Evolutionary conservation across 2,113 vertebrate genomes (phyloP).

Genomic region (Microtus richardsoni): DNA sequence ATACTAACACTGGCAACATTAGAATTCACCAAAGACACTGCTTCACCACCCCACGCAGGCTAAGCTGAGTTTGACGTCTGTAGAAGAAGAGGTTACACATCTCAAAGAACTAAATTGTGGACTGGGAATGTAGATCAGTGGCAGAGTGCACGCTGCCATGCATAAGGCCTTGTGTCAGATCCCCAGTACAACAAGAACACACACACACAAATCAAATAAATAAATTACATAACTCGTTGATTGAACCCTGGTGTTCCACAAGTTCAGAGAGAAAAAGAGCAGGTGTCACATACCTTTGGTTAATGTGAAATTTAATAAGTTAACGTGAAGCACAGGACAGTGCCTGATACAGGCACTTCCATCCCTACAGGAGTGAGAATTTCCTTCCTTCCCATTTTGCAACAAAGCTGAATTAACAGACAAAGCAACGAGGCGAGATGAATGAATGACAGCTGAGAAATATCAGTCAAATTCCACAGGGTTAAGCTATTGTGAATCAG

Average conservation of each 20-base stretch:
- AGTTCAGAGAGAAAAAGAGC: background rate
- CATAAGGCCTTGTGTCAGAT: background rate
- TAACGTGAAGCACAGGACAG: background rate
- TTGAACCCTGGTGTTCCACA: background rate
- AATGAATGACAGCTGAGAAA: slow-evolving; percentile 59
- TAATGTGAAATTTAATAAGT: slow-evolving; percentile 29
- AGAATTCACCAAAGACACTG: slow-evolving; percentile 1
- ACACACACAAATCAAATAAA: background rate
- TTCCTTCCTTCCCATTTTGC: background rate
- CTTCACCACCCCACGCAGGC: background rate
- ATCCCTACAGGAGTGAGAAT: background rate
- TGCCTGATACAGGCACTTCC: background rate
- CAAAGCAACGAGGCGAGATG: slow-evolving; percentile 52
- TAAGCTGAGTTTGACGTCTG: background rate
- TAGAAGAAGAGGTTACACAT: background rate
- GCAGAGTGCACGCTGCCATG: background rate
- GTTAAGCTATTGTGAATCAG: slow-evolving; percentile 38
- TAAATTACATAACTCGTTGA: background rate
- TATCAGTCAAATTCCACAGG: slow-evolving; percentile 58
- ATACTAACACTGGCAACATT: background rate
- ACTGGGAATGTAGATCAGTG: background rate
- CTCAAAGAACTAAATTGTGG: background rate
- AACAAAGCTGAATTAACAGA: slow-evolving; percentile 52
- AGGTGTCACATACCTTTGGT: background rate
- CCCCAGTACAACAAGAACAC: background rate